A percentile compares a stretch with the other conserved stretches of the same genome.
Conservation (phyloP, 2,113 vertebrate genomes). For the Centrocercus urophasianus region DNA sequence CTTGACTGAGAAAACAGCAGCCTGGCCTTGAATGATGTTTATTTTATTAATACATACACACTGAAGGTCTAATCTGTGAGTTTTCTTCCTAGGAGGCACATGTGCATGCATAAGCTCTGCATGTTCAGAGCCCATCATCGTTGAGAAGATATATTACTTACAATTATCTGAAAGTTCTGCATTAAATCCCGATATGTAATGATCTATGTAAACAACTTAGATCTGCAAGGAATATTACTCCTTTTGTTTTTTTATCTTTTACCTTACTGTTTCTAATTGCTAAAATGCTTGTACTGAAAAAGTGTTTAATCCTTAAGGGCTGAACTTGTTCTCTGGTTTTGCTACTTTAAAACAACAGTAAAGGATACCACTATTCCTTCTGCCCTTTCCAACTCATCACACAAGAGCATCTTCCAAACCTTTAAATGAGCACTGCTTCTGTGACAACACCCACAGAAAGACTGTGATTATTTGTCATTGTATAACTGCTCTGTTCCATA, state of each 20-base stretch:
- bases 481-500: slow-evolving; percentile 17
- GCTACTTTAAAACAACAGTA: not conserved
- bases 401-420: not conserved
- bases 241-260: not conserved
- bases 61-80: slow-evolving; percentile 45
- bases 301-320: not conserved
- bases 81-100: not conserved
- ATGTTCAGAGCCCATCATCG: not conserved
- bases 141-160: not conserved
- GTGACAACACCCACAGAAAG: not conserved
- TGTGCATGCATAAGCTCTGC: not conserved
- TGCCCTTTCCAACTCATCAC: not conserved
- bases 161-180: slow-evolving; percentile 9
- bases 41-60: slow-evolving; percentile 31
- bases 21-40: slow-evolving; percentile 62
- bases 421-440: slow-evolving; percentile 11
- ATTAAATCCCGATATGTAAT: slow-evolving; percentile 29
- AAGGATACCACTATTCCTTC: slow-evolving; percentile 16
- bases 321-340: slow-evolving; percentile 25
- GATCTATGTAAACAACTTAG: slow-evolving; percentile 8
- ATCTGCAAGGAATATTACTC: not conserved
- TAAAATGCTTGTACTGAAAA: not conserved
- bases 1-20: slow-evolving; percentile 65
- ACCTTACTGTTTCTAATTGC: not conserved
- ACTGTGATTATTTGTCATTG: slow-evolving; percentile 38